Conservation (phyloP, 2,113 vertebrate species). For the Octodon degus region DNA sequence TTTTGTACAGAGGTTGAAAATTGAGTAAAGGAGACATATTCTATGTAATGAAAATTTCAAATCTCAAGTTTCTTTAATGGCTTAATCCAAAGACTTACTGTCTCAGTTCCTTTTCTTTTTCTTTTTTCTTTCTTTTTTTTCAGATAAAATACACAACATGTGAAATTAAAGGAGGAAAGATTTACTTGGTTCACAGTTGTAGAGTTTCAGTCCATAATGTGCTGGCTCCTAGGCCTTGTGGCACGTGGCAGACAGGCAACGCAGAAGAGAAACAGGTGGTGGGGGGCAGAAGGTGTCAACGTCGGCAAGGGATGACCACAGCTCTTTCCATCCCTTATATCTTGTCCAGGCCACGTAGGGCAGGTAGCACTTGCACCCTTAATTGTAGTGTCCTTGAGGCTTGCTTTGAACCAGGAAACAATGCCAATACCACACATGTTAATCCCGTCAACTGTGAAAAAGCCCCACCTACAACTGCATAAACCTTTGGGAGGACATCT, state of each 20-base stretch:
- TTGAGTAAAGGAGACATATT: neutral
- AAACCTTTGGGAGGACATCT: neutral
- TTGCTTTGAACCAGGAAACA: neutral
- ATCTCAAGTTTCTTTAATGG: neutral
- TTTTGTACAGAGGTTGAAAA: neutral
- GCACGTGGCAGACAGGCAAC: neutral
- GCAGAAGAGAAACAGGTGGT: neutral
- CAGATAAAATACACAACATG: neutral
- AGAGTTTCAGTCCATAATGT: neutral
- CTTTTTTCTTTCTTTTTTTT: neutral
- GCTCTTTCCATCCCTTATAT: neutral
- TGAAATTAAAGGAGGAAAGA: neutral
- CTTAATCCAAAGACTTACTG: neutral
- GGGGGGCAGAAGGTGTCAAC: neutral
- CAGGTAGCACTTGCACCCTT: neutral
- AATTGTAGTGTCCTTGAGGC: neutral
- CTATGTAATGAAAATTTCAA: constrained; percentile 18
- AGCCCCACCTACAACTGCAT: neutral
- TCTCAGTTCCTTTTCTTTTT: neutral
- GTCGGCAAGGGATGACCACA: neutral
- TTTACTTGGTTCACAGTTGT: neutral
- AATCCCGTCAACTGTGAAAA: neutral
- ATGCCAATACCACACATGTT: neutral
- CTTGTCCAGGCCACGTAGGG: neutral
- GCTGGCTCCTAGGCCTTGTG: neutral